phyloP scores from a whole-genome alignment of 1,140 invertebrate species.

The Wiebesia pumilae region DNA sequence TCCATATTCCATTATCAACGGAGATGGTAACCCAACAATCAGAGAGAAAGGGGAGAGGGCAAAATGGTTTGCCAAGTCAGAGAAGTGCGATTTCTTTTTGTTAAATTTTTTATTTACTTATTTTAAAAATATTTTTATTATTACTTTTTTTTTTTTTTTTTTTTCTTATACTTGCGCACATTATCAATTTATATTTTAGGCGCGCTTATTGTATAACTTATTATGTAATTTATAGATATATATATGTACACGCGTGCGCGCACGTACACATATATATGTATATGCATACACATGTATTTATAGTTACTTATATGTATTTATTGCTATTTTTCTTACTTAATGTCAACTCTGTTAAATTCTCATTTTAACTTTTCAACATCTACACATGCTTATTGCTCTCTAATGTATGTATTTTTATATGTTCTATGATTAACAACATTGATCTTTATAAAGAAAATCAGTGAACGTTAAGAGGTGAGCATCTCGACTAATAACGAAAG shows the following conservation, averaged over 20 bases:
- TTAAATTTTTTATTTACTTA: conserved; percentile 56
- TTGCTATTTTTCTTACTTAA: background rate
- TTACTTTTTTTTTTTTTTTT: conserved; percentile 55
- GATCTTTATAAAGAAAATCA: background rate
- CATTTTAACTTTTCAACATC: background rate
- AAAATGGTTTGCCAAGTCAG: conserved; percentile 87
- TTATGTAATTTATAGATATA: conserved; percentile 36
- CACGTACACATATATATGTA: background rate
- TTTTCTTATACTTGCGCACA: conserved; percentile 50
- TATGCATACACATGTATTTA: conserved; percentile 2
- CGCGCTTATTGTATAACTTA: conserved; percentile 47
- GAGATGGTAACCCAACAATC: conserved; percentile 85
- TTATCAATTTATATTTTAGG: conserved; percentile 44
- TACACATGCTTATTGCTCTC: conserved; percentile 1
- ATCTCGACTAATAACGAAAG: background rate
- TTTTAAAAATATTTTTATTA: conserved; percentile 46
- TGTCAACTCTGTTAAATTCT: background rate
- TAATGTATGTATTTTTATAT: background rate
- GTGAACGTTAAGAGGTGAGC: background rate
- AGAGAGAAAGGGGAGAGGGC: conserved; percentile 83
- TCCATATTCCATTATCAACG: conserved; percentile 65
- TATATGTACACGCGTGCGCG: background rate
- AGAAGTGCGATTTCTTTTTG: conserved; percentile 77
- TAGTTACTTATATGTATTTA: conserved; percentile 7
- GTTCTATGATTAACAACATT: background rate